Base-by-base conservation (phyloP, 2,113 vertebrate genomes). In the Vicugna pacos region DNA sequence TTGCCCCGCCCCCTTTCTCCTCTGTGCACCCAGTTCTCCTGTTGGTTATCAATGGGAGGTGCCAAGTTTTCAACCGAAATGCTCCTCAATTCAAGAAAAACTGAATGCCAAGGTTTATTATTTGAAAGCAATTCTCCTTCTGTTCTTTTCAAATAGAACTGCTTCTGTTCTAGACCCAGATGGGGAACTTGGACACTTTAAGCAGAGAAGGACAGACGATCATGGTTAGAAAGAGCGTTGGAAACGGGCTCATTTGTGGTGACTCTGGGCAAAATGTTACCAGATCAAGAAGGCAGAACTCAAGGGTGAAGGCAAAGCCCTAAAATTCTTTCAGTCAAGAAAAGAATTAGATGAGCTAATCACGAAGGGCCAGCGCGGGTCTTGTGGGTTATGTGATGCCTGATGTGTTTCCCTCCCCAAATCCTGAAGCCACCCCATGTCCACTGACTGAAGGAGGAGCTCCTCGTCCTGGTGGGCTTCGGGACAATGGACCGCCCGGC, bases 41-140 rank as follows among this genome's bases (percentile, higher is more conserved):
- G 24, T 46, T 72, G 89, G 89, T 42, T 89, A 54, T 50, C 46
- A 60, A 32, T 19, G 52, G 73, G 65, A 58, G 24, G 46, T 72
- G 92, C 73, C 82, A 93, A 67, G 20, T 83, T 95, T 96, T 90
- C 46, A 35, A 62, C 14, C 16, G 60, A 72, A 77, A 77, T 42
- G 9, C 62, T 81, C 89, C 60, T 72, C 42, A 58, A 30, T 58
- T 88, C 32, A 82, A 79, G 82, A 50, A 93, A 96, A 94, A 24
- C 16, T 13, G 20, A 65, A 76, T 84, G 83, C 87, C 91, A 95
- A 94, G 42, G 56, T 87, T 96, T 92, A 64, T 89, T 91, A 83
- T 89, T 94, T 92, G 92, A 82, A 94, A 94, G 28, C 22, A 28
- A 95, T 80, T 89, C 87, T 97, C 56, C 86, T 52, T 94, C 86